Evolutionary conservation across 2,888 invertebrate genomes (phyloP).

Genomic region (Himalopsyche kuldschensis): DNA sequence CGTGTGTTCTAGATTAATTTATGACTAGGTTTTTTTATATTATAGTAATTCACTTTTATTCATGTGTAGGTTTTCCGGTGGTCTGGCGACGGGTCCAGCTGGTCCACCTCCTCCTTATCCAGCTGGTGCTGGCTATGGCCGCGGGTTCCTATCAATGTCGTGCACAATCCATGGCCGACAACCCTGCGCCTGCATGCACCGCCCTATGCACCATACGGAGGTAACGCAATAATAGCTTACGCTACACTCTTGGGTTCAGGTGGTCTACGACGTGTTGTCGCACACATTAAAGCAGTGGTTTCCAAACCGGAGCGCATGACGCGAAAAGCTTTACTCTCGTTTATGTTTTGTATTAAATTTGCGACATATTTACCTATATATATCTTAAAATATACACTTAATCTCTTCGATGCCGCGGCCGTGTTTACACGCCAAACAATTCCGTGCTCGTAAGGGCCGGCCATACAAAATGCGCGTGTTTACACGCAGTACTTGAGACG

Average conservation of each 20-base stretch:
- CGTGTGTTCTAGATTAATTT: background rate
- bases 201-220: constrained; percentile 40
- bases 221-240: constrained; percentile 12
- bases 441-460: too few relatives aligned
- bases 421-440: too few relatives aligned
- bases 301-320: too few relatives aligned
- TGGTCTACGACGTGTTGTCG: background rate
- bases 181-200: constrained; percentile 68
- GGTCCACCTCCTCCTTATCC: constrained; percentile 61
- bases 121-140: constrained; percentile 48
- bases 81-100: constrained; percentile 57
- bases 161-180: constrained; percentile 78
- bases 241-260: background rate
- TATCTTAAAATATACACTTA: too few relatives aligned
- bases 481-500: too few relatives aligned
- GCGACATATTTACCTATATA: too few relatives aligned
- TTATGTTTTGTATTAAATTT: too few relatives aligned
- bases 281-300: too few relatives aligned
- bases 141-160: constrained; percentile 53
- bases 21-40: background rate
- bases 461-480: too few relatives aligned
- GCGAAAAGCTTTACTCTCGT: too few relatives aligned
- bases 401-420: too few relatives aligned
- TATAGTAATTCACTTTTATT: constrained; percentile 37
- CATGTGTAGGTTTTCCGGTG: constrained; percentile 53